Evolutionary conservation across 2,888 invertebrate genomes (phyloP).

Genomic region (Lasioglossum oenotherae): DNA sequence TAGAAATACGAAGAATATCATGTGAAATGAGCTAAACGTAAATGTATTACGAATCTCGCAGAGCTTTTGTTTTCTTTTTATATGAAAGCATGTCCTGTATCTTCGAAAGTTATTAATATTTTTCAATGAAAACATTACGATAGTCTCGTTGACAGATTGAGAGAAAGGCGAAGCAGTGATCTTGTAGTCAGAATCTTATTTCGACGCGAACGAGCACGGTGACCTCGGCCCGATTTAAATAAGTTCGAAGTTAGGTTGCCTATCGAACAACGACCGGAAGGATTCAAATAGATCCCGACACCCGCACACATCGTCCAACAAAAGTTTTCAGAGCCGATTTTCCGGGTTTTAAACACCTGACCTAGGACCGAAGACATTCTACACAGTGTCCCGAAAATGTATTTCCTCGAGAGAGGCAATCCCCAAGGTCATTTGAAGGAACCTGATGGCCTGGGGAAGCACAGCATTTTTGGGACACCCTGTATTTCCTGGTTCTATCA

Average conservation of each 20-base stretch:
- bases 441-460: too few relatives aligned
- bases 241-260: constrained; percentile 40
- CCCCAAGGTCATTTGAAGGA: too few relatives aligned
- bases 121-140: not conserved
- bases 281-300: constrained; percentile 55
- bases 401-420: too few relatives aligned
- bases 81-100: not conserved
- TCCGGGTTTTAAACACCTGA: not conserved
- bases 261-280: constrained; percentile 53
- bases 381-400: too few relatives aligned
- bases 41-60: too few relatives aligned
- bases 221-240: constrained; percentile 52
- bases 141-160: constrained; percentile 14
- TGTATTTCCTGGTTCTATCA: constrained; percentile 26
- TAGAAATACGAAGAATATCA: too few relatives aligned
- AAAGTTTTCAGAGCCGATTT: constrained; percentile 22
- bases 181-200: constrained; percentile 22
- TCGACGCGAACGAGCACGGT: constrained; percentile 24
- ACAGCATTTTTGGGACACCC: too few relatives aligned
- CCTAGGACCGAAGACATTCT: not conserved
- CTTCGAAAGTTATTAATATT: not conserved
- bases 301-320: constrained; percentile 41
- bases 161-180: constrained; percentile 10
- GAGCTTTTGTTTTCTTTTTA: not conserved
- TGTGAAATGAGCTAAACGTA: too few relatives aligned